Evolutionary conservation across 2,888 invertebrate species (phyloP).

Genomic region (Ypsolopha sequella): DNA sequence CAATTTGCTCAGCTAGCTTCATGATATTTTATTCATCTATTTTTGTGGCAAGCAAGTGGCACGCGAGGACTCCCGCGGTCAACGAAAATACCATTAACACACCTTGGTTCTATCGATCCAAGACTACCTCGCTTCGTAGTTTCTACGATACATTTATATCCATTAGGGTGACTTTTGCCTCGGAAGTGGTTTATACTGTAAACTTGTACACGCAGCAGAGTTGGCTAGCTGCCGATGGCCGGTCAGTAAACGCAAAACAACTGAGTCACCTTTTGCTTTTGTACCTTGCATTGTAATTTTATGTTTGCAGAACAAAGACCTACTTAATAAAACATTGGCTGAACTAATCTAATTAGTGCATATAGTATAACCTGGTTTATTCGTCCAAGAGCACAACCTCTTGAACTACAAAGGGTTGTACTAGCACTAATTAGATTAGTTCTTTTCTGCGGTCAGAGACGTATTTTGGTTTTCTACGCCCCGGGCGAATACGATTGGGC

Average conservation of each 20-base stretch:
- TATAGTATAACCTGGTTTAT: too few species aligned
- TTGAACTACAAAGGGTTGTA: too few species aligned
- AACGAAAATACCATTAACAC: slow-evolving; percentile 23
- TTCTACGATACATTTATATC: neutral
- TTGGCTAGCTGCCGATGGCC: neutral
- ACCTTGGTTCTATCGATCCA: slow-evolving; percentile 30
- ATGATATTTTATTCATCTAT: slow-evolving; percentile 11
- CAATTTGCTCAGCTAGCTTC: slow-evolving; percentile 1
- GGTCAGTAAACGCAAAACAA: neutral
- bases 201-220: neutral
- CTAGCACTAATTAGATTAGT: too few species aligned
- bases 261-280: neutral
- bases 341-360: too few species aligned
- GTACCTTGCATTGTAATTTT: neutral
- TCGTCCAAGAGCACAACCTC: too few species aligned
- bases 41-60: slow-evolving; percentile 14
- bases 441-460: too few species aligned
- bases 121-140: slow-evolving; percentile 1
- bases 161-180: neutral
- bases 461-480: too few species aligned
- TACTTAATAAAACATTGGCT: too few species aligned
- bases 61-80: slow-evolving; percentile 13
- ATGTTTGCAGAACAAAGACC: neutral
- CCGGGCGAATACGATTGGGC: too few species aligned
- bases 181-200: neutral